Base-by-base conservation (phyloP, 2,797 vertebrate species). In the Cirrhinus mrigala region DNA sequence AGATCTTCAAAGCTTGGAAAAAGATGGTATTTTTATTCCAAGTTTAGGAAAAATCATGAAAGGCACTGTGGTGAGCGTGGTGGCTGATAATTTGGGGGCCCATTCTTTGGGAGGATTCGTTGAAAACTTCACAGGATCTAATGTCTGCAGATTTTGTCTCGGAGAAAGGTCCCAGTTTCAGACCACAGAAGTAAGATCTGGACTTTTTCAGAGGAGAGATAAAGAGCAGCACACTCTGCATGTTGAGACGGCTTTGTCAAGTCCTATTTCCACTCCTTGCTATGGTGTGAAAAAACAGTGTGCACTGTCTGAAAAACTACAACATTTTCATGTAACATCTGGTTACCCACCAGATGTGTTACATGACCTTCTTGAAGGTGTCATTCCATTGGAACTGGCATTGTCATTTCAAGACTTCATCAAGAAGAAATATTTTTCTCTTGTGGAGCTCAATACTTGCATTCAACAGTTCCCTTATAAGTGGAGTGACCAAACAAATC, bases 231-330 rank as follows among this genome's bases (percentile, higher is more conserved):
- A 83, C 18, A 22, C 58, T 22, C 6, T 40, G 44, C 27, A 83
- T 76, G 58, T 66, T 33, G 40, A 84, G 73, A 84, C 73, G 40
- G 73, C 20, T 84, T 68, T 80, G 50, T 84, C 77, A 58, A 81
- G 60, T 84, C 86, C 60, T 50, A 24, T n/a, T 86, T 12, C 1
- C 20, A 52, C 15, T 66, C 73, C 46, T 50, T 85, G 64, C 52
- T 88, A 81, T 81, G 86, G 82, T 79, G 82, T 81, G 9, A 77
- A 85, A 81, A 81, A 70, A 3, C 15, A 81, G 48, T 81, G 78
- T 83, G 48, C 74, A 37, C 46, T 86, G 50, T 84, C 82, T 70
- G 68, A 79, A 79, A 86, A 79, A 52, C 74, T 79, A 46, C 6
- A n/a, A 0, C 0, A 48, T 46, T 71, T 82, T 58, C 50, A 82